A percentile compares a stretch with the other conserved stretches of the same genome.
Conservation (phyloP, 35 echinoderm and acorn worm genomes). For the Eucidaris tribuloides region DNA sequence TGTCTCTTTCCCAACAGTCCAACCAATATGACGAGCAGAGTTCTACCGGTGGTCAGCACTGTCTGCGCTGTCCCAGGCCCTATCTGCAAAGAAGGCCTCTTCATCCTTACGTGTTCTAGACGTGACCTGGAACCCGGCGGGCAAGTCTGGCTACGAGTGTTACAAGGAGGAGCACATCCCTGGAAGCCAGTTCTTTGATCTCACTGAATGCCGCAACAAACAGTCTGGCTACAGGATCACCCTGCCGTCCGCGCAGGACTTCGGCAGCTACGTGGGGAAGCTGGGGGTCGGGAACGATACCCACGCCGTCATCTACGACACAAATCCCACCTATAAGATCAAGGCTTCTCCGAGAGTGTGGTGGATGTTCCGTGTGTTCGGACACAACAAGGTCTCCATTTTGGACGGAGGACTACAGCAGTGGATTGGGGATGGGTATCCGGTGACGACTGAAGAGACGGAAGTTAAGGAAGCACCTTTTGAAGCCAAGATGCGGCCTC, state of each 20-base stretch:
- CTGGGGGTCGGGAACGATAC: constrained; percentile 72
- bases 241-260: constrained; percentile 40
- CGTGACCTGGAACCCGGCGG: neutral
- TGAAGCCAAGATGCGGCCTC: neutral
- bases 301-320: constrained; percentile 88
- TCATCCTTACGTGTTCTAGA: neutral
- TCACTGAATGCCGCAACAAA: constrained; percentile 16
- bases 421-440: constrained; percentile 67
- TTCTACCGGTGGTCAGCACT: too few relatives aligned
- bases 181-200: constrained; percentile 72
- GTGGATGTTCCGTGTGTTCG: constrained; percentile 93
- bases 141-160: constrained; percentile 2
- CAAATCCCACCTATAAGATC: constrained; percentile 32
- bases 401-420: constrained; percentile 78
- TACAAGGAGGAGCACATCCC: constrained; percentile 71
- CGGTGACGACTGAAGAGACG: constrained; percentile 42
- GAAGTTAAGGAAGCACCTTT: constrained; percentile 3
- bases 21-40: too few relatives aligned
- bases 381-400: constrained; percentile 72
- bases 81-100: neutral
- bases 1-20: too few relatives aligned
- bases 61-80: neutral
- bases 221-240: constrained; percentile 52
- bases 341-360: constrained; percentile 71
- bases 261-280: constrained; percentile 50